Evolutionary conservation across 2,888 invertebrate species (phyloP).

Genomic region (Polydrusus tereticollis): DNA sequence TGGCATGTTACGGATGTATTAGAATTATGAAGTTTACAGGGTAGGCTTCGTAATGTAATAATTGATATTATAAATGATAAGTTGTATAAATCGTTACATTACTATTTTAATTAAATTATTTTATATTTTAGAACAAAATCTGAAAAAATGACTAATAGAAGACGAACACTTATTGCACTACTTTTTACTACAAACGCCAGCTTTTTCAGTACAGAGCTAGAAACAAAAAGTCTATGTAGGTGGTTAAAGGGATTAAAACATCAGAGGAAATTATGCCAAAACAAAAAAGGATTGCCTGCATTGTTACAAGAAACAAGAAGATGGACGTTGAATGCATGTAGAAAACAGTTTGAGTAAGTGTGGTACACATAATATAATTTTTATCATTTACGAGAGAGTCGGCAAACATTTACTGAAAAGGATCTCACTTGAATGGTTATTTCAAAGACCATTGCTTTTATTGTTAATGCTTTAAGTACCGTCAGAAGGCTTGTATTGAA

Average conservation of each 20-base stretch:
- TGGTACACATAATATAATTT: too few relatives aligned
- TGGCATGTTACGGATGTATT: not conserved
- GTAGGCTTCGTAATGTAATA: too few relatives aligned
- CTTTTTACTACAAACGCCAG: constrained; percentile 53
- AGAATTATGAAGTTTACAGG: too few relatives aligned
- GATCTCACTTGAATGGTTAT: too few relatives aligned
- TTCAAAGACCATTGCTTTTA: too few relatives aligned
- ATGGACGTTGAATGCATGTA: constrained; percentile 74
- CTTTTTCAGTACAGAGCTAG: constrained; percentile 43
- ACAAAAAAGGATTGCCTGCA: constrained; percentile 71
- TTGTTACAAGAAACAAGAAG: constrained; percentile 68
- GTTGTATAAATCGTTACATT: not conserved
- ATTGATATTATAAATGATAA: too few relatives aligned
- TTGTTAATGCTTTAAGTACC: too few relatives aligned
- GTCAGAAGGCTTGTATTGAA: too few relatives aligned
- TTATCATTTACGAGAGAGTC: not conserved
- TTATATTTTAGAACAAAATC: constrained; percentile 15
- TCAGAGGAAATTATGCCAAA: constrained; percentile 75
- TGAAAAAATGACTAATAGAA: constrained; percentile 38
- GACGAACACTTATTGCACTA: constrained; percentile 53
- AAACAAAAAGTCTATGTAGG: constrained; percentile 67
- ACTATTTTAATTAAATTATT: not conserved
- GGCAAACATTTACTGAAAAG: too few relatives aligned
- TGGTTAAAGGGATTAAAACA: constrained; percentile 72
- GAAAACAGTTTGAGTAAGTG: constrained; percentile 73